phyloP scores from a whole-genome alignment of 2,888 invertebrate genomes.

The Sepiola atlantica region DNA sequence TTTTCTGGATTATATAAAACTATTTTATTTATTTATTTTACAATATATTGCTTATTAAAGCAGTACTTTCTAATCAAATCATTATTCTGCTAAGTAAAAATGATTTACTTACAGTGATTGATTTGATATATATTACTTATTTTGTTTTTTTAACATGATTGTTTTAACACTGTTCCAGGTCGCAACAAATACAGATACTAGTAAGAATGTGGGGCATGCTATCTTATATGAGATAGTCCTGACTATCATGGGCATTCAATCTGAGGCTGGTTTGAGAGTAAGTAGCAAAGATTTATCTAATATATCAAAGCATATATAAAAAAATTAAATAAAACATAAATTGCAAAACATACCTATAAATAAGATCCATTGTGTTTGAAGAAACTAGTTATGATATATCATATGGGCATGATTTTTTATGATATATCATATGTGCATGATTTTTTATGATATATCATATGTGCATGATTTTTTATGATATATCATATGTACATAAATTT shows the following conservation, averaged over 20 bases:
- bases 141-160: neutral
- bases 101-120: neutral
- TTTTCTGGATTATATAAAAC: no score
- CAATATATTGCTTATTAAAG: neutral
- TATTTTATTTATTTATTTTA: no score
- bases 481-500: no score
- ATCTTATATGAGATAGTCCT: constrained; percentile 99
- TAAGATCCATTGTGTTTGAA: no score
- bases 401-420: no score
- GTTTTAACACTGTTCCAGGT: constrained; percentile 77
- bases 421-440: no score
- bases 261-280: constrained; percentile 92
- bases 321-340: no score
- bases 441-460: no score
- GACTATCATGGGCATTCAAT: constrained; percentile 99
- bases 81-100: neutral
- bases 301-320: neutral
- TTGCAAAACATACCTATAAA: no score
- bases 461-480: no score
- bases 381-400: no score
- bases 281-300: constrained; percentile 58
- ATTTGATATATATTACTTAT: neutral
- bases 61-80: neutral
- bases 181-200: constrained; percentile 99
- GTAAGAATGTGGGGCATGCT: constrained; percentile 99